These are phyloP conservation scores for Meandrina meandrites DNA, from an alignment of 92 coral and sea anemone species.

Conservation along the genomic window DNA sequence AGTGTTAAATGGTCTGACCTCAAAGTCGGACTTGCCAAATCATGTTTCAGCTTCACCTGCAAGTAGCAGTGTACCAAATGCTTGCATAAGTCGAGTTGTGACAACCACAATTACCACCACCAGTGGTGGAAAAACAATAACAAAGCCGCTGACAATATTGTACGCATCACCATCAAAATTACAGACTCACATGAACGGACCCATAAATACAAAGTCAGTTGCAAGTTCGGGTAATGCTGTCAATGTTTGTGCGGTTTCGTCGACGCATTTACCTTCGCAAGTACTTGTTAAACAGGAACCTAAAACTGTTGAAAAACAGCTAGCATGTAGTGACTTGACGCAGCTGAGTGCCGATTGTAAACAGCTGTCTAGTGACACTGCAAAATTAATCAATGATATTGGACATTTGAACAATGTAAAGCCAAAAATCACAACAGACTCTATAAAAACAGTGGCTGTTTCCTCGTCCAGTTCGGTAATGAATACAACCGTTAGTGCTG, in stretches of 20 bases:
- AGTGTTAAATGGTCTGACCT: constrained; percentile 58
- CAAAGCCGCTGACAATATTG: constrained; percentile 95
- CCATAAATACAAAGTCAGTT: constrained; percentile 55
- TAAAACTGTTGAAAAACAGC: constrained; percentile 47
- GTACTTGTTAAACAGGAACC: constrained; percentile 80
- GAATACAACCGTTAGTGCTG: constrained; percentile 56
- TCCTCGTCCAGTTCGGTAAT: constrained; percentile 54
- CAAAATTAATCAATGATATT: constrained; percentile 75
- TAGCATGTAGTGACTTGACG: constrained; percentile 34
- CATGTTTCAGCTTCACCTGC: constrained; percentile 54
- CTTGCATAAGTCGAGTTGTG: constrained; percentile 92
- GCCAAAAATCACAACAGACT: constrained; percentile 67
- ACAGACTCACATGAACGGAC: constrained; percentile 90
- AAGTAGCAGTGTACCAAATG: constrained; percentile 71
- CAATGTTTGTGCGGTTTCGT: constrained; percentile 57
- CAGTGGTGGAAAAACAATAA: constrained; percentile 97
- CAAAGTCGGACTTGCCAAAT: constrained; percentile 58
- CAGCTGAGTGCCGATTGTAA: constrained; percentile 55
- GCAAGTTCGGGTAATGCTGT: constrained; percentile 58
- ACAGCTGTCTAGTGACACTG: constrained; percentile 59
- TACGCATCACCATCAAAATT: constrained; percentile 99
- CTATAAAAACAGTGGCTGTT: constrained; percentile 59
- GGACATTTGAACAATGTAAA: constrained; percentile 82
- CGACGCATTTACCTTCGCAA: constrained; percentile 60
- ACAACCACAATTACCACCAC: constrained; percentile 96